Evolutionary conservation across 2,113 vertebrate species (phyloP).

Genomic region (Eidolon helvum): DNA sequence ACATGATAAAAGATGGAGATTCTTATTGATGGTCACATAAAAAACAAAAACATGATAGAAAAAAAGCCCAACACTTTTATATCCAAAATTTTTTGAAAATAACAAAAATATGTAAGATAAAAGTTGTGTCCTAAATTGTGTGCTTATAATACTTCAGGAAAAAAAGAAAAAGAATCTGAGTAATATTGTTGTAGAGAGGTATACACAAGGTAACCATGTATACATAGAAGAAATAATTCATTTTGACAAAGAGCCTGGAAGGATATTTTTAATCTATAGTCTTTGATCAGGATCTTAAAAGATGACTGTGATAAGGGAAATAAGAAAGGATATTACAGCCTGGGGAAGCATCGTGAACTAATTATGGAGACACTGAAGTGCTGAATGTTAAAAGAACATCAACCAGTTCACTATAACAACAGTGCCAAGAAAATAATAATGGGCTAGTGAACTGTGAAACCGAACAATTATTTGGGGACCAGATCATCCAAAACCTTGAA

Average conservation of each 20-base stretch:
- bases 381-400: background rate
- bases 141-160: background rate
- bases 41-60: background rate
- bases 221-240: background rate
- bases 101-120: background rate
- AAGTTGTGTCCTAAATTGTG: background rate
- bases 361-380: background rate
- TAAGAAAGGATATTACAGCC: background rate
- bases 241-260: background rate
- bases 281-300: background rate
- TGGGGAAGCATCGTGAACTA: background rate
- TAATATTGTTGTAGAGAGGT: background rate
- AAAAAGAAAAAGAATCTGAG: background rate
- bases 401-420: background rate
- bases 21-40: background rate
- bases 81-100: background rate
- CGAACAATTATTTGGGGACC: background rate
- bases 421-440: background rate
- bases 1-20: background rate
- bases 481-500: background rate
- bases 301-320: background rate
- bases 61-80: background rate
- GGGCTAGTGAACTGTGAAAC: background rate
- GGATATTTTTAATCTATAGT: background rate
- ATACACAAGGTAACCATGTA: background rate